A percentile compares a stretch with the other conserved stretches of the same genome.
These are phyloP conservation scores for Sphecodes monilicornis DNA, from an alignment of 2,888 invertebrate species.

Conservation along the genomic window DNA sequence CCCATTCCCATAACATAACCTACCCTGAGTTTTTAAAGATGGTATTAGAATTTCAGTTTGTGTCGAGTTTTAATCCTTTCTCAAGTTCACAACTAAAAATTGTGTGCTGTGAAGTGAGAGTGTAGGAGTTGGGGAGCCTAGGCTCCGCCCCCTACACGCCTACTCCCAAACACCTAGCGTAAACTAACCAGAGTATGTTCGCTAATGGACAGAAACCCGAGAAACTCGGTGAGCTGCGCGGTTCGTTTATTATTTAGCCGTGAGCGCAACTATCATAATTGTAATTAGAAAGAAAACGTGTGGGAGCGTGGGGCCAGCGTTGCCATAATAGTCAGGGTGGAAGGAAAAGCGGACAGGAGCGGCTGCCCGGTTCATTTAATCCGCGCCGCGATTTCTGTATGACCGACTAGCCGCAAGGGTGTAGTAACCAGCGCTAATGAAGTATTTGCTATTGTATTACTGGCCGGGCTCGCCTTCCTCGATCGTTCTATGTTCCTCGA, in stretches of 20 bases:
- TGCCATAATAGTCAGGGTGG: slow-evolving; percentile 2
- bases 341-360: slow-evolving; percentile 33
- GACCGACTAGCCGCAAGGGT: slow-evolving; percentile 67
- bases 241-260: not conserved
- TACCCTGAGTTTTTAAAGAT: too few species aligned
- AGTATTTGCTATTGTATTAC: slow-evolving; percentile 80
- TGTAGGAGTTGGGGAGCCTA: too few species aligned
- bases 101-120: too few species aligned
- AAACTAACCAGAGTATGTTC: not conserved
- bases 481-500: not conserved
- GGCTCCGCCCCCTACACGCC: not conserved
- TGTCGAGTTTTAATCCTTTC: too few species aligned
- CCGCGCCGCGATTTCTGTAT: slow-evolving; percentile 55
- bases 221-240: not conserved
- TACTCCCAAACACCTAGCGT: not conserved
- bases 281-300: not conserved
- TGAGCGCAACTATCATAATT: slow-evolving; percentile 1
- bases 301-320: not conserved
- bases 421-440: slow-evolving; percentile 75
- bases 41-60: too few species aligned
- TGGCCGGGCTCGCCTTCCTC: slow-evolving; percentile 37
- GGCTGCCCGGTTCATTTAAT: slow-evolving; percentile 55
- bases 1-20: too few species aligned
- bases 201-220: not conserved
- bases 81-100: too few species aligned